Evolutionary conservation across 2,113 vertebrate species (phyloP).

Genomic region (Halcyon malimbica): DNA sequence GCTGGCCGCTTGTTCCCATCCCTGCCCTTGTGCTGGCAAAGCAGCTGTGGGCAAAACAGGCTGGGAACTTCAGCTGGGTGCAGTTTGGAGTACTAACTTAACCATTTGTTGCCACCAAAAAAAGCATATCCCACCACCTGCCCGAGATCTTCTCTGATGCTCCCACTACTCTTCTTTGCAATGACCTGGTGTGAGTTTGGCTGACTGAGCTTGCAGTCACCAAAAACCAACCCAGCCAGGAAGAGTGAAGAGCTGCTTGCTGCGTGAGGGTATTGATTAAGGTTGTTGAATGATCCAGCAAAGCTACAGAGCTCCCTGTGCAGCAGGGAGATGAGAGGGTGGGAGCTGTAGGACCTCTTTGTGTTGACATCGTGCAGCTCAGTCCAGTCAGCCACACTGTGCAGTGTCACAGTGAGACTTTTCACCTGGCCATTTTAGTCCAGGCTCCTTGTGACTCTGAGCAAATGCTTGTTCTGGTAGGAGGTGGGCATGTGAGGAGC

Average conservation of each 20-base stretch:
- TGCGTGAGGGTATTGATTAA: neutral
- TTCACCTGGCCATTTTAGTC: neutral
- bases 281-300: neutral
- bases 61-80: neutral
- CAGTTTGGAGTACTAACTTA: neutral
- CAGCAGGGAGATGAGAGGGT: neutral
- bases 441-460: neutral
- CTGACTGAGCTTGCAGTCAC: neutral
- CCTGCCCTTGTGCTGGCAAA: neutral
- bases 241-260: neutral
- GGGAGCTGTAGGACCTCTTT: neutral
- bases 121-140: neutral
- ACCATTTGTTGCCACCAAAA: neutral
- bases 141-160: neutral
- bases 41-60: neutral
- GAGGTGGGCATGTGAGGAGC: neutral
- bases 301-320: neutral
- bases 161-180: neutral
- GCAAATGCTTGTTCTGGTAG: neutral
- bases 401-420: rapidly evolving
- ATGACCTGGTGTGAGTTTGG: neutral
- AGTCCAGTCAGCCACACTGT: neutral
- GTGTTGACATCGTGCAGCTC: neutral
- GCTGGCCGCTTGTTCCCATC: neutral
- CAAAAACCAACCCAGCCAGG: neutral